Base-by-base conservation (phyloP, 2,113 vertebrate species). In the Poeciliopsis prolifica region DNA sequence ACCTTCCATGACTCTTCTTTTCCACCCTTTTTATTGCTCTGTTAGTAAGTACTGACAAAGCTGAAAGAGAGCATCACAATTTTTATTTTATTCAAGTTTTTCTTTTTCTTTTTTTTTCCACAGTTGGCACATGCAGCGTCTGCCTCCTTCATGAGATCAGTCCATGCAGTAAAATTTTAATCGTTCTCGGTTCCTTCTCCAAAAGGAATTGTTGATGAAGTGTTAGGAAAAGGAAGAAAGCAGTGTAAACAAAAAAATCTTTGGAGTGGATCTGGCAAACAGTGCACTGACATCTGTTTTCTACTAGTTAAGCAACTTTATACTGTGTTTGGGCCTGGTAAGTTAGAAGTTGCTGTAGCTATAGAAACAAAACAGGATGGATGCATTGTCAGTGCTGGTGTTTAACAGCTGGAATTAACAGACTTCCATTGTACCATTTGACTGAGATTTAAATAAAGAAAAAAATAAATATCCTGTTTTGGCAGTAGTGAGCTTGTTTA, bases 301-400 rank as follows among this genome's bases (percentile, higher is more conserved):
- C 80, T 85, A 79, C 82, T 85, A 87, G 83, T 89, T 91, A 75
- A 93, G 75, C 70, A 81, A 88, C 80, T 83, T 81, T 76, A 75
- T 85, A 70, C 84, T 84, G 69, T 78, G 86, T 87, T 86, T 86
- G 76, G 81, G 76, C 83, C 85, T 76, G 67, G 79, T 81, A 58
- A 77, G 81, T 84, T 81, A 87, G 81, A 63, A 85, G 72, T 77
- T 83, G 37, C 67, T 79, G 93, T 94, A 93, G 80, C 91, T 84
- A 93, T 90, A 88, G 91, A 91, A 93, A 94, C 93, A 92, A 88
- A 95, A 94, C 93, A 94, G 86, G 83, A 92, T 82, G 84, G 82
- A 89, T 74, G 80, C 76, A 83, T 83, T 82, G 79, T 90, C 78
- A 65, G 79, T 28, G 8, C 44, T 86, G 71, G 29, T 63, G 84